A percentile compares a stretch with the other conserved stretches of the same genome.
These are phyloP conservation scores for Copidosoma floridanum DNA, from an alignment of 1,140 invertebrate genomes.

Conservation along the genomic window DNA sequence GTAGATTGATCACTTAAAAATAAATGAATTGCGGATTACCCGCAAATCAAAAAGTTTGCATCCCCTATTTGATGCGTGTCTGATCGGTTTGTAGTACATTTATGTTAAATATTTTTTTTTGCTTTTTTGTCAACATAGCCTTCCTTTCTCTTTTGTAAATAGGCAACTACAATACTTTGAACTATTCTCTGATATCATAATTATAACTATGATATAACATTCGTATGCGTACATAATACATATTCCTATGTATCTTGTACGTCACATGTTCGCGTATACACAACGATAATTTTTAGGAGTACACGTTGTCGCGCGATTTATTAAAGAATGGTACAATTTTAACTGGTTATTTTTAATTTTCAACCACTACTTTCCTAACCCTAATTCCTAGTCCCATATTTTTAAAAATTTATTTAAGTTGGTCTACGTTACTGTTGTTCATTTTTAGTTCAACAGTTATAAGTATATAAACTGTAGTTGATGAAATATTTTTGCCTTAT, in stretches of 20 bases:
- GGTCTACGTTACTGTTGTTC: too few species aligned
- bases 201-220: background rate
- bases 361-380: background rate
- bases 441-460: too few species aligned
- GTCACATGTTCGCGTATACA: conserved; percentile 10
- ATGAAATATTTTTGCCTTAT: too few species aligned
- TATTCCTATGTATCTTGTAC: background rate
- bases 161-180: conserved; percentile 32
- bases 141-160: conserved; percentile 21
- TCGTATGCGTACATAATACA: background rate
- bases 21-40: too few species aligned
- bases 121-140: background rate
- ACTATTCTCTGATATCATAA: conserved; percentile 24
- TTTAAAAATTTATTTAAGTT: too few species aligned
- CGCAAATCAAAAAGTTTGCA: too few species aligned
- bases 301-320: conserved; percentile 35
- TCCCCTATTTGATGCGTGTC: too few species aligned
- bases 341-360: conserved; percentile 30
- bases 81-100: background rate
- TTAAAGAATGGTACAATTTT: conserved; percentile 43
- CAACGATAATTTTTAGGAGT: conserved; percentile 23
- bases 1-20: too few species aligned
- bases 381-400: background rate
- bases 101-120: conserved; percentile 9
- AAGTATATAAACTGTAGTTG: too few species aligned